Base-by-base conservation (phyloP, 1,140 invertebrate species). In the Rhagoletis pomonella region DNA sequence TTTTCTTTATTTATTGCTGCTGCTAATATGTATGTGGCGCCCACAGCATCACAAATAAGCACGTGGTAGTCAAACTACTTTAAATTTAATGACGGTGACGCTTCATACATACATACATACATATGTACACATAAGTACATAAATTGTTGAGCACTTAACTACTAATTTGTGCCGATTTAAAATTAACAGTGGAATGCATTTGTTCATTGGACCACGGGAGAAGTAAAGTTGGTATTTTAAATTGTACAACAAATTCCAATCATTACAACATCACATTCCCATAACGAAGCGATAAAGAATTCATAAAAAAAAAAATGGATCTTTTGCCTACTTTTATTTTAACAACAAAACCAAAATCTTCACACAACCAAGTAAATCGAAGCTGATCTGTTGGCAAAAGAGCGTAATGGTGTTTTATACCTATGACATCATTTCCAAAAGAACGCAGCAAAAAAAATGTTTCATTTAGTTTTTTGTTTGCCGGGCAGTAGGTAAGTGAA, bases 371-470 rank as follows among this genome's bases (percentile, higher is more conserved):
- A 29, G 29, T 29, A 29, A 29, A 29, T 29, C 29, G 1, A 29
- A 29, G 29, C 0, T 29, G 29, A 29, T 29, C 29, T 29, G 29
- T 29, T 29, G n/a, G 12, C 9, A 14, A 62, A 4, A 62, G 17
- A 62, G 12, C 60, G 7, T 81, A 81, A 47, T 55, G 42, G 47
- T 50, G 73, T 58, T 81, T 58, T 81, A 58, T 7, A 17, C 47
- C 50, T 17, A 81, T 81, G 73, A 81, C 73, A 81, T 81, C 73
- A 81, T 81, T 81, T 10, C 73, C 73, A 55, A 81, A 50, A 19
- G 50, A 81, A 81, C 9, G 7, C n/a, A 17, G 10, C 73, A 81
- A 50, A 81, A n/a, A 14, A 29, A 29, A 9, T 67, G 29, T 67
- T 67, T 10, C 0, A 67, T 29, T 4, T 39, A 5, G 29, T 73